Conservation (phyloP, 2,797 vertebrate genomes). For the Pterois miles region DNA sequence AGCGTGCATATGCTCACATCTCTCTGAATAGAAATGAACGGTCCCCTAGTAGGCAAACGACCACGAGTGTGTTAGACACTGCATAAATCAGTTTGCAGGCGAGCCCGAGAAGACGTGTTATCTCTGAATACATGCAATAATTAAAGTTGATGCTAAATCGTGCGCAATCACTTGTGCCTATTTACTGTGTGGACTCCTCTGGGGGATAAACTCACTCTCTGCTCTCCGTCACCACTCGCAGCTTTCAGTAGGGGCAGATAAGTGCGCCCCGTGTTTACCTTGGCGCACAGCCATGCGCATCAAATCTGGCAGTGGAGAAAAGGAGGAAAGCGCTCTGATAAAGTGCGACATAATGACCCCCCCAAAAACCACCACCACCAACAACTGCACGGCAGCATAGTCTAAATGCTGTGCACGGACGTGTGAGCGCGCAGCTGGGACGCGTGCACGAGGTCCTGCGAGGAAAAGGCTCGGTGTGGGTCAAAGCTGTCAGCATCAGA, state of each 20-base stretch:
- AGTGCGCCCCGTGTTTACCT: constrained; percentile 71
- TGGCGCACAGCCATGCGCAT: constrained; percentile 72
- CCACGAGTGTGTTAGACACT: constrained; percentile 49
- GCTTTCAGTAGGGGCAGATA: constrained; percentile 72
- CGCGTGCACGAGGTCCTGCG: constrained; percentile 11
- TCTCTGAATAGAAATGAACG: constrained; percentile 61
- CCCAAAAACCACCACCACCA: background rate
- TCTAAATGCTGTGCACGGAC: background rate
- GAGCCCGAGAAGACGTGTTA: constrained; percentile 58
- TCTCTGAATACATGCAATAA: constrained; percentile 71
- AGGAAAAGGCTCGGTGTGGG: constrained; percentile 37
- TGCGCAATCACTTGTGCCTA: constrained; percentile 63
- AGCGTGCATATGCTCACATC: constrained; percentile 56
- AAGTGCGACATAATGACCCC: constrained; percentile 65
- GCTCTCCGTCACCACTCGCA: constrained; percentile 54
- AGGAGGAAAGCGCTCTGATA: constrained; percentile 64
- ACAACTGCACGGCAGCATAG: background rate
- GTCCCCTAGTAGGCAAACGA: constrained; percentile 27
- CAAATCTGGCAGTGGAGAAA: constrained; percentile 60
- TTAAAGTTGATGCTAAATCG: constrained; percentile 73
- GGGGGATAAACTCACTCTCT: constrained; percentile 44
- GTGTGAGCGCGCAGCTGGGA: background rate
- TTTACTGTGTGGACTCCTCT: constrained; percentile 62
- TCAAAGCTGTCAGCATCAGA: constrained; percentile 66
- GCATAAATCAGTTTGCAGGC: constrained; percentile 64